These are phyloP conservation scores for Lepidostoma basale DNA, from an alignment of 1,140 invertebrate genomes.

Conservation along the genomic window DNA sequence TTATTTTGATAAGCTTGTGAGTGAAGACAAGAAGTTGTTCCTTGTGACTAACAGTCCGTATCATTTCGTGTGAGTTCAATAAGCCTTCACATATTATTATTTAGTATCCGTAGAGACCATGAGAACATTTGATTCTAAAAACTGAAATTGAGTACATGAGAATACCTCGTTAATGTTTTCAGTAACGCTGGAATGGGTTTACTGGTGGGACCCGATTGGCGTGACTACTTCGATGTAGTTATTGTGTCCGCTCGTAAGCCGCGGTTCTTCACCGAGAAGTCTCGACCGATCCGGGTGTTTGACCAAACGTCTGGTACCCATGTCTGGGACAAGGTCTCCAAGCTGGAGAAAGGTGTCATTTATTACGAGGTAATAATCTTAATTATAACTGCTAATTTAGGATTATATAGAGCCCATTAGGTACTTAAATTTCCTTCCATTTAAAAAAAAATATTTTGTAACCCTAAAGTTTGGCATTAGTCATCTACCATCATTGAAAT, in stretches of 20 bases:
- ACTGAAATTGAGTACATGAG: too few relatives aligned
- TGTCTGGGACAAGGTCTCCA: constrained; percentile 89
- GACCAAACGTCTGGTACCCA: constrained; percentile 80
- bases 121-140: too few relatives aligned
- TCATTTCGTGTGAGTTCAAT: constrained; percentile 91
- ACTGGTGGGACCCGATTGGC: constrained; percentile 89
- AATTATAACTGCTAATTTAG: constrained; percentile 2
- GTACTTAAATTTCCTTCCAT: too few relatives aligned
- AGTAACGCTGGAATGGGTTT: constrained; percentile 92
- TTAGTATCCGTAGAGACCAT: too few relatives aligned
- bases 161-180: too few relatives aligned
- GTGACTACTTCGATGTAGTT: constrained; percentile 90
- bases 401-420: too few relatives aligned
- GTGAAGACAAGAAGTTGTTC: constrained; percentile 87
- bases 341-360: constrained; percentile 85
- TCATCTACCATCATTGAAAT: too few relatives aligned
- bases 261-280: constrained; percentile 92
- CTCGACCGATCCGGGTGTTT: constrained; percentile 87
- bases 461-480: too few relatives aligned
- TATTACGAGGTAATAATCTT: constrained; percentile 88
- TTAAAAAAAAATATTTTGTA: too few relatives aligned
- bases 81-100: too few relatives aligned
- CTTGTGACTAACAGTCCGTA: constrained; percentile 96
- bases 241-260: constrained; percentile 96
- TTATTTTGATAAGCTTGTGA: constrained; percentile 78